A percentile compares a stretch with the other conserved stretches of the same genome.
phyloP scores from a whole-genome alignment of 2,797 vertebrate species.

The Tenualosa thibaudeaui region DNA sequence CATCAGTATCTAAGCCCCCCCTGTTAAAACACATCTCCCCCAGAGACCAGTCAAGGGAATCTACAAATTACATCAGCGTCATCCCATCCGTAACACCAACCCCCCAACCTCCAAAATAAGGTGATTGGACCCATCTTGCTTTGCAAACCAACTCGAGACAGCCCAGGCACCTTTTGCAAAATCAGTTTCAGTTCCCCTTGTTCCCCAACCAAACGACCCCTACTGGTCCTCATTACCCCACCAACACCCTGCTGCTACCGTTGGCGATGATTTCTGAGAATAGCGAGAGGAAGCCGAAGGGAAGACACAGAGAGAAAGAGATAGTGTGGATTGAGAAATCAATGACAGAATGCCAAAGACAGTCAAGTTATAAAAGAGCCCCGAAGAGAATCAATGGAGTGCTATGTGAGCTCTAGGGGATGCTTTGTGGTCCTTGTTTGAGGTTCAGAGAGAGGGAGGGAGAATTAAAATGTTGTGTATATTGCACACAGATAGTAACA shows the following conservation, averaged over 20 bases:
- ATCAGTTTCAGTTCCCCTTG: neutral
- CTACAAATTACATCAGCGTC: neutral
- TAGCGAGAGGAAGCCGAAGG: neutral
- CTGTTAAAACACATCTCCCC: neutral
- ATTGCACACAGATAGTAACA: neutral
- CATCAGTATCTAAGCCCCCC: neutral
- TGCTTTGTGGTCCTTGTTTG: neutral
- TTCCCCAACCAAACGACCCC: neutral
- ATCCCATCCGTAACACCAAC: no score
- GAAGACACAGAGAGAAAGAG: neutral
- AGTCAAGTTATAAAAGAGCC: conserved; percentile 36
- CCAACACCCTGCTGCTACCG: neutral
- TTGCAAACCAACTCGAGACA: neutral
- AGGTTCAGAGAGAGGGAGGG: neutral
- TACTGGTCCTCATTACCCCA: conserved; percentile 1
- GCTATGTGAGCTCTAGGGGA: neutral
- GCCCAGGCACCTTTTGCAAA: neutral
- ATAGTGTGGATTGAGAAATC: conserved; percentile 6
- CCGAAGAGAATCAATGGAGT: conserved; percentile 23
- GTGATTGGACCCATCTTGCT: neutral
- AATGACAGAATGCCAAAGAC: neutral
- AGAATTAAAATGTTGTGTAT: neutral
- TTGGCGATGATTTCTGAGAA: neutral
- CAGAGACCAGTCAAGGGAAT: neutral
- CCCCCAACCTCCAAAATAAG: neutral